Evolutionary conservation across 1,140 invertebrate species (phyloP).

Genomic region (Cardiocondyla obscurior): DNA sequence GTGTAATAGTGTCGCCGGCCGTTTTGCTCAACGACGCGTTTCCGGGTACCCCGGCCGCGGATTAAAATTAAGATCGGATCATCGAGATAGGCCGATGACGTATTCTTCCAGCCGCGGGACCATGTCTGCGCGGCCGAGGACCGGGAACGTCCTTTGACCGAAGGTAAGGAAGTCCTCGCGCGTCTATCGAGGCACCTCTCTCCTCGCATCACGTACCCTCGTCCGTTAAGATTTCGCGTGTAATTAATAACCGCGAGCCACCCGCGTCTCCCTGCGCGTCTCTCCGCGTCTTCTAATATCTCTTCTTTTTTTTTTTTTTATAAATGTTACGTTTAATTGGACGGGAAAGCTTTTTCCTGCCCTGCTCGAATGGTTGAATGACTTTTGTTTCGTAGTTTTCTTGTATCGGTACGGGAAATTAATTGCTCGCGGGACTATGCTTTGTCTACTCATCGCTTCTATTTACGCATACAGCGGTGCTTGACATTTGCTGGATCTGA

Average conservation of each 20-base stretch:
- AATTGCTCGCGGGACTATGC: not conserved
- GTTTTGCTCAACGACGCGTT: slow-evolving; percentile 5
- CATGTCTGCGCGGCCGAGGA: slow-evolving; percentile 10
- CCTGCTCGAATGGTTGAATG: not conserved
- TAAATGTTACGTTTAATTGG: not conserved
- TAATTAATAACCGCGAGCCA: not conserved
- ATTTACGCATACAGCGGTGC: not conserved
- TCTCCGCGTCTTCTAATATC: not conserved
- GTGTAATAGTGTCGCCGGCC: not conserved
- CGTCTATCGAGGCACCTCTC: not conserved
- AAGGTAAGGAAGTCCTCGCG: slow-evolving; percentile 29
- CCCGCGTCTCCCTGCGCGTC: too few species aligned
- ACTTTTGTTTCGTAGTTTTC: not conserved
- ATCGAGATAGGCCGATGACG: slow-evolving; percentile 10
- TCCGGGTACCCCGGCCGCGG: slow-evolving; percentile 1
- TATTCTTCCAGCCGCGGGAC: not conserved
- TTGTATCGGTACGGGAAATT: not conserved
- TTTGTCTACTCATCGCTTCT: not conserved
- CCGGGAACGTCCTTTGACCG: slow-evolving; percentile 6
- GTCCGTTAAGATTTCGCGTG: too few species aligned
- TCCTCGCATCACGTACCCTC: not conserved
- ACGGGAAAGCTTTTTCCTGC: too few species aligned
- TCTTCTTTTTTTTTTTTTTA: not conserved
- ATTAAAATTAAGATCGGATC: not conserved
- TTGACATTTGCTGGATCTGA: slow-evolving; percentile 2